Evolutionary conservation across 2,797 vertebrate genomes (phyloP).

Genomic region (Cynodonichthys magdalenae): DNA sequence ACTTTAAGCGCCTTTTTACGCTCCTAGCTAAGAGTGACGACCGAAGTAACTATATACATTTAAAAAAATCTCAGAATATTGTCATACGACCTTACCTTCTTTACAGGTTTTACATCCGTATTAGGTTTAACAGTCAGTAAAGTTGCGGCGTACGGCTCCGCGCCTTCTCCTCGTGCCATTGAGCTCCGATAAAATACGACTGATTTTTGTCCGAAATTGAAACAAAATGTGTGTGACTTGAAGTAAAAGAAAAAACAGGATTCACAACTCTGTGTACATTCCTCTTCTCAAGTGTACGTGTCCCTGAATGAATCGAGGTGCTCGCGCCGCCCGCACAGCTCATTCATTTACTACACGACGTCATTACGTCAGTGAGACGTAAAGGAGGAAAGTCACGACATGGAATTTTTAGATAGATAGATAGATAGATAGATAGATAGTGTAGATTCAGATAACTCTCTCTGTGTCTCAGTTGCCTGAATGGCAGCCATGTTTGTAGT

Average conservation of each 20-base stretch:
- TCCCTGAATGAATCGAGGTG: too few relatives aligned
- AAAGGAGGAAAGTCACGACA: background rate
- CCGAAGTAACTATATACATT: fast-evolving
- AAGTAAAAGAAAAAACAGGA: background rate
- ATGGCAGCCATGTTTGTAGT: too few relatives aligned
- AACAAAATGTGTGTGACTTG: too few relatives aligned
- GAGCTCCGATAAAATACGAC: background rate
- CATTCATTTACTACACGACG: constrained; percentile 23
- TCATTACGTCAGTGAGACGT: background rate
- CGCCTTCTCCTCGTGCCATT: constrained; percentile 78
- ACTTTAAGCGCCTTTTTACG: constrained; percentile 12
- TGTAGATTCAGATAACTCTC: too few relatives aligned
- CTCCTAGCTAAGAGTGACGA: background rate
- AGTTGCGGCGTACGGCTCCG: constrained; percentile 60
- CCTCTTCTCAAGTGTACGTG: too few relatives aligned
- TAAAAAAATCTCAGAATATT: background rate
- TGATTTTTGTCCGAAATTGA: background rate
- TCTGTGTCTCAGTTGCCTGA: too few relatives aligned
- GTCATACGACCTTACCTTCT: constrained; percentile 66
- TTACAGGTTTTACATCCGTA: constrained; percentile 48
- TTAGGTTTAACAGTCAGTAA: constrained; percentile 59
- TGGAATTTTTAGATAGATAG: too few relatives aligned
- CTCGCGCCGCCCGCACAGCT: background rate
- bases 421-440: too few relatives aligned
- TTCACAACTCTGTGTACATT: constrained; percentile 2